Percentiles rank a stretch among this genome's conserved stretches.
Conservation (phyloP, 2,113 vertebrate species). For the Choloepus hoffmanni region DNA sequence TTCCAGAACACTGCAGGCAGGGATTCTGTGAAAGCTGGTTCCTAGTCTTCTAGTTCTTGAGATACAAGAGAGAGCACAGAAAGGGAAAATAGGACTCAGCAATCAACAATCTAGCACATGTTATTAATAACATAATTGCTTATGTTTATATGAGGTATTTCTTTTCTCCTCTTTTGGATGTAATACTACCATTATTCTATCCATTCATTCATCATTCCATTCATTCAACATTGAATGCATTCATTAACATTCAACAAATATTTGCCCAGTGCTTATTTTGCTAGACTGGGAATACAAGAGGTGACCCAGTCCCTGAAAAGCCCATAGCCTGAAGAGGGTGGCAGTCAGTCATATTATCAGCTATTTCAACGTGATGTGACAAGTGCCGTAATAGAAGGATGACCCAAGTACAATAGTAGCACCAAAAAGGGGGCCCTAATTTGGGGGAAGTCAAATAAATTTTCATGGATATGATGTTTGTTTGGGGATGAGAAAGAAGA, state of each 20-base stretch:
- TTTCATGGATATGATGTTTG: background rate
- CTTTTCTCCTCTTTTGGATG: background rate
- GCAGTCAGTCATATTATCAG: background rate
- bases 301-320: background rate
- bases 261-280: background rate
- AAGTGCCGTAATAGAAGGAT: background rate
- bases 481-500: background rate
- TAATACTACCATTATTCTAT: background rate
- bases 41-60: background rate
- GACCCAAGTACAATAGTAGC: no score
- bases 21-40: background rate
- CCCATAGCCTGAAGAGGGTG: background rate
- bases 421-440: background rate
- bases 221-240: background rate
- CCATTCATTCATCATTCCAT: background rate
- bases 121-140: background rate
- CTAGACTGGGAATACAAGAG: background rate
- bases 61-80: background rate
- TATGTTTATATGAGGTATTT: background rate
- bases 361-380: background rate
- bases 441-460: background rate
- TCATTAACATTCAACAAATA: background rate
- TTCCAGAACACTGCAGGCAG: no score
- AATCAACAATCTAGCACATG: background rate
- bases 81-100: fast-evolving